Base-by-base conservation (phyloP, 2,888 invertebrate genomes). In the Dicycla oo region DNA sequence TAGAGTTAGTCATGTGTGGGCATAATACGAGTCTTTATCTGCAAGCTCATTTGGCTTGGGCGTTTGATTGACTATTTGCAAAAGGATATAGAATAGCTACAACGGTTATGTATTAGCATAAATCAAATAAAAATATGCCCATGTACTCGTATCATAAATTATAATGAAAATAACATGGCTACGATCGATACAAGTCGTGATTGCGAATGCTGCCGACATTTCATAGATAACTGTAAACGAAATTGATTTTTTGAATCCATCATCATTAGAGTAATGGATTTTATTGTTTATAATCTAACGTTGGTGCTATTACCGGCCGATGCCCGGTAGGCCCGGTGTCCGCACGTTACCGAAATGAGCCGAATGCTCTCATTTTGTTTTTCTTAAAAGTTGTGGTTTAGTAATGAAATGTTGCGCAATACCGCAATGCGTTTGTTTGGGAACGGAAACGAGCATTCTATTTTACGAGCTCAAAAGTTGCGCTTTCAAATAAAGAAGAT, bases 241-340 rank as follows among this genome's bases (percentile, higher is more conserved):
- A 93, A 95, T 94, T 93, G 94, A 93, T 93, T 94, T 94, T 92
- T 93, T 92, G 88, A 90, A 90, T 91, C 91, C 89, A 93, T 93
- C 91, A 93, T 92, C 92, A 93, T 94, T 93, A 93, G 84, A 82
- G 84, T 88, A 87, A 89, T 93, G 87, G 87, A 88, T 91, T 94
- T 93, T 92, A 92, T 94, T 93, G 92, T 93, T 93, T 91, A 91
- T 93, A 92, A 94, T 92, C 87, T 91, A 87, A 88, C 87, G 88
- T 90, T 87, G 88, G 89, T 88, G 90, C 90, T 88, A 93, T 94
- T 93, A 94, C 91, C 86, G 88, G 88, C 64, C 86, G 86, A 86
- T 88, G 88, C 88, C 64, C 86, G 86, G 86, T 88, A 90, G 86
- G 88, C 90, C 92, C 91, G 89, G 91, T 91, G 91, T 93, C 92